Evolutionary conservation across 2,797 vertebrate genomes (phyloP).

Genomic region (Oreochromis mossambicus): DNA sequence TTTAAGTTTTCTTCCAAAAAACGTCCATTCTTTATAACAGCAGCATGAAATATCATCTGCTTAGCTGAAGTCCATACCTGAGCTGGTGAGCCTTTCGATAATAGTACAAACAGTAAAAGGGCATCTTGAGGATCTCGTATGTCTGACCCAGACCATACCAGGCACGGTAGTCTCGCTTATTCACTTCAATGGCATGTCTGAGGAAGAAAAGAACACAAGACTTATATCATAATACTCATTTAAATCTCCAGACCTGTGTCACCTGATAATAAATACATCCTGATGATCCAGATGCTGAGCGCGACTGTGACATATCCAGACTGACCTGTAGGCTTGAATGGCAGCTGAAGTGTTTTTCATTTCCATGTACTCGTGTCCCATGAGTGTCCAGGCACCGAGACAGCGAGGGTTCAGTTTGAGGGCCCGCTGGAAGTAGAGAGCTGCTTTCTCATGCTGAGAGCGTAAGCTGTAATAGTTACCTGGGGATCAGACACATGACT

Average conservation of each 20-base stretch:
- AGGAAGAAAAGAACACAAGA: not conserved
- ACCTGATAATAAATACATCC: not conserved
- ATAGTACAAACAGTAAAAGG: conserved; percentile 98
- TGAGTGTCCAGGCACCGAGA: conserved; percentile 96
- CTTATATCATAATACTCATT: not conserved
- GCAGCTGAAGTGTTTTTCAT: conserved; percentile 99
- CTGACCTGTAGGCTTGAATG: conserved; percentile 96
- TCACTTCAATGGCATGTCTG: conserved; percentile 98
- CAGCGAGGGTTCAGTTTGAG: conserved; percentile 97
- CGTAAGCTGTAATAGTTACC: conserved; percentile 98
- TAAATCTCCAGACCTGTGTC: not conserved
- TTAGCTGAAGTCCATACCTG: conserved; percentile 73
- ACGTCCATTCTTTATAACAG: not conserved
- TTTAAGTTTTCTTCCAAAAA: not conserved
- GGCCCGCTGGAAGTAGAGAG: conserved; percentile 96
- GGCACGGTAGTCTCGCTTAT: conserved; percentile 96
- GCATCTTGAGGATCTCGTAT: conserved; percentile 99
- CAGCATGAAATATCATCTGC: not conserved
- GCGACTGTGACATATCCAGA: not conserved
- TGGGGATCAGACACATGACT: conserved; percentile 47
- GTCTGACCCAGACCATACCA: conserved; percentile 99
- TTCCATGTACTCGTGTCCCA: conserved; percentile 99
- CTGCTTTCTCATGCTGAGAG: conserved; percentile 97
- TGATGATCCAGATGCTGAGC: not conserved
- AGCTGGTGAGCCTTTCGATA: conserved; percentile 97